Evolutionary conservation across 1,140 invertebrate genomes (phyloP), one percentile per base, ranked within the genome.

Genomic region (Dendroctonus ponderosae): DNA sequence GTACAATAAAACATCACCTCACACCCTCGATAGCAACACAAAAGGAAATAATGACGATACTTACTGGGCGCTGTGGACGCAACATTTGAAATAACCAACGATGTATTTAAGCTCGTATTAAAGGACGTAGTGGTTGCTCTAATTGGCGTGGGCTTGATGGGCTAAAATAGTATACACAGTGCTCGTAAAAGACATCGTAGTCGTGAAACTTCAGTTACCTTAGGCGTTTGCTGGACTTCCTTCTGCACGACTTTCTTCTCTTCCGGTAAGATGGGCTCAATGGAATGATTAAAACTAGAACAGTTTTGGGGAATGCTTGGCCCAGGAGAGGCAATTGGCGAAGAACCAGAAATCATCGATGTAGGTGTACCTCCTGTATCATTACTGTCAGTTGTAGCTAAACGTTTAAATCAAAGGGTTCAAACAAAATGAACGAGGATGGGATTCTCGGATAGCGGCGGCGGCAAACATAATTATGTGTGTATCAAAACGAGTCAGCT

Each of bases 331-430:
- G 89, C 85, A 75, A 85, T 83, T 12, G 87, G 87, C 46, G 85
- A 88, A 66, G 81, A 83, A 79, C 84, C 87, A 74, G 88, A 94
- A 70, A 89, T 91, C 74, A 86, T 90, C 62, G 91, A 94, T 68
- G 90, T 90, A 41, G 91, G 92, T 58, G 91, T 92, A 38, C 88
- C 89, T 60, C 86, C 87, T 8, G 88, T 90, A 81, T 89, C 89
- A 77, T 91, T 91, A 77, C 88, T 90, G 76, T 90, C 89, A 74
- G 91, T 90, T 11, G 90, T 92, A 64, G 89, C 90, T n/a, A 64
- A 49, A 56, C 6, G 50, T 4, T 53, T 53, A 63, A 63, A 53
- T 40, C 5, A 42, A 57, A 41, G 14, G 7, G 51, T 53, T 38
- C 7, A 53, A 50, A 8, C 7, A 50, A 50, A 50, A 7, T 11